Conservation (phyloP, 53 echinoderm and acorn worm genomes). For the Henricia sp. region DNA sequence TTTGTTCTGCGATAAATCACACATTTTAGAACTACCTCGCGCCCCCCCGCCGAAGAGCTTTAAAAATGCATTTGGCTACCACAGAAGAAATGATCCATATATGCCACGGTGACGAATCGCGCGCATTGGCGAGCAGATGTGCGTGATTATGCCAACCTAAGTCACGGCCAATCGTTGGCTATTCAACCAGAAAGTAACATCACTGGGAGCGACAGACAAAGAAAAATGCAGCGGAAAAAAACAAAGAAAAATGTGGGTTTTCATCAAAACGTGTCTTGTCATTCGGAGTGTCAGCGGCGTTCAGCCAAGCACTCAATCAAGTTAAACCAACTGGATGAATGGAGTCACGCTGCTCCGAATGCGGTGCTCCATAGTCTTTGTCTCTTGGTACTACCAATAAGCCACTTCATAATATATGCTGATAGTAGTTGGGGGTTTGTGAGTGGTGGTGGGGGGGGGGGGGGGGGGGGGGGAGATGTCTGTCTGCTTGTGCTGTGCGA, state of each 20-base stretch:
- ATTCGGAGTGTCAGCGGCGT: slow-evolving; percentile 18
- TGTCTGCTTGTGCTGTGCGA: slow-evolving; percentile 25
- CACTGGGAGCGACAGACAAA: neutral
- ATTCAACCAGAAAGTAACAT: slow-evolving; percentile 27
- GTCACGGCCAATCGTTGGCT: slow-evolving; percentile 25
- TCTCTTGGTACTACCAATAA: slow-evolving; percentile 3
- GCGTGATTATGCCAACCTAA: neutral
- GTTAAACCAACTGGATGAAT: slow-evolving; percentile 44
- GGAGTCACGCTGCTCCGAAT: too few species aligned
- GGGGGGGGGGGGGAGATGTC: neutral
- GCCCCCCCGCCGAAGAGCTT: neutral
- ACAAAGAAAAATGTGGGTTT: neutral
- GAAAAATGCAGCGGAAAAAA: neutral
- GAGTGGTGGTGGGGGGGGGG: neutral
- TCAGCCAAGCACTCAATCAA: slow-evolving; percentile 51
- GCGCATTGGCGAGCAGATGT: neutral
- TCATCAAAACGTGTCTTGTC: neutral
- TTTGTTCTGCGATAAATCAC: slow-evolving; percentile 30
- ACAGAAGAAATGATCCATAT: slow-evolving; percentile 1
- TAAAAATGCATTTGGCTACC: neutral
- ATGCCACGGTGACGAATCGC: slow-evolving; percentile 30
- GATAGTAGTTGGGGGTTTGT: neutral
- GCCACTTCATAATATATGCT: neutral
- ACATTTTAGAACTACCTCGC: too few species aligned
- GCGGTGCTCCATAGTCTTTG: neutral